Conservation (phyloP, 2,113 vertebrate species). For the Spheniscus mendiculus region DNA sequence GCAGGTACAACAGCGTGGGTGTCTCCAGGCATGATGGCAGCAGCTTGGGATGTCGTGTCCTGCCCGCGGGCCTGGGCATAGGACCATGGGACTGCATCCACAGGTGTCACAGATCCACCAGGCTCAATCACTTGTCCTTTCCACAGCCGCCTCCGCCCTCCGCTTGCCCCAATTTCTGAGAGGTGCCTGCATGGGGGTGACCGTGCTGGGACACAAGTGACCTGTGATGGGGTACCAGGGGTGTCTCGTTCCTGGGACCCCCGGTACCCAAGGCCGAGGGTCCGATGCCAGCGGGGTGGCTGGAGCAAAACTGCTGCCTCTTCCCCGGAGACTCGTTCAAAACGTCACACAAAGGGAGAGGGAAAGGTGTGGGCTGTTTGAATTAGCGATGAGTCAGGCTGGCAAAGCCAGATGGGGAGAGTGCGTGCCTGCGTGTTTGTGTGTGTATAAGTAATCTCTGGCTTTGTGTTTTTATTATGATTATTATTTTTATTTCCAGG, state of each 20-base stretch:
- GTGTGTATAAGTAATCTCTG: conserved; percentile 61
- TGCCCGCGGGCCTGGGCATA: neutral
- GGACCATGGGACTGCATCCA: neutral
- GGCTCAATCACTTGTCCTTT: conserved; percentile 34
- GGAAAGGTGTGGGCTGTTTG: conserved; percentile 73
- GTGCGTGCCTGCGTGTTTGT: conserved; percentile 67
- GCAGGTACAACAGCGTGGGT: neutral
- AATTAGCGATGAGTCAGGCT: conserved; percentile 70
- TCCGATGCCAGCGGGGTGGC: neutral
- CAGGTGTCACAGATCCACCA: neutral
- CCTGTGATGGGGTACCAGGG: too few species aligned
- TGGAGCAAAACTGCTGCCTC: neutral
- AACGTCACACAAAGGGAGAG: conserved; percentile 5
- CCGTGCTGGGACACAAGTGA: neutral
- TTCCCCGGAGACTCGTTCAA: neutral
- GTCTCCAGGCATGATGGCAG: neutral
- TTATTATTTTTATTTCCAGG: conserved; percentile 69
- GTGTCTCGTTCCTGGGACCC: neutral
- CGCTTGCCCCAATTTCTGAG: conserved; percentile 5
- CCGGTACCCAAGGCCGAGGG: fast-evolving
- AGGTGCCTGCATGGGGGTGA: neutral
- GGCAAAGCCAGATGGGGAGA: conserved; percentile 67
- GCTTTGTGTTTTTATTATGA: conserved; percentile 71
- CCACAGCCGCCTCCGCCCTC: neutral
- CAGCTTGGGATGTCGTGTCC: neutral